Base-by-base conservation (phyloP, 2,888 invertebrate genomes). In the Pecten maximus region DNA sequence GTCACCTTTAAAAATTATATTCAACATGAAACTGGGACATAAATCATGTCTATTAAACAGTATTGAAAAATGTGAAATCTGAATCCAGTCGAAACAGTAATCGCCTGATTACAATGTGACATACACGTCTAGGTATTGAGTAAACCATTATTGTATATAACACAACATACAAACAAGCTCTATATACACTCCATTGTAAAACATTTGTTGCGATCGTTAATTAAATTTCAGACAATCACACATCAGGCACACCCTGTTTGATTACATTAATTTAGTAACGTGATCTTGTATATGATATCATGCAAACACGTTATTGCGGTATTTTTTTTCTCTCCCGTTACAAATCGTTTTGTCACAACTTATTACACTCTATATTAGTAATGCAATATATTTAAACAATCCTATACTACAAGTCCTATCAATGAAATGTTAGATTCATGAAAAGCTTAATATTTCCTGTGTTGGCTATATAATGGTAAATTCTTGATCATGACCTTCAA, bases 201-300 rank as follows among this genome's bases (percentile, higher is more conserved):
- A 3, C 28, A 35, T 28, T 74, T 3, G 74, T 74, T 74, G 74
- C n/a, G 74, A 35, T 74, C 74, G 74, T 74, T 74, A 74, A 74
- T 74, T 74, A 74, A 74, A 74, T 35, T 35, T 74, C 74, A 74
- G 74, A 74, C 74, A 74, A 74, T 74, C 74, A 15, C 35, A 28
- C 35, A 35, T 28, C 12, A 6, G 74, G 35, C 74, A 74, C 74
- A 35, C 74, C 74, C 74, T 35, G 16, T 74, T 74, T 74, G 35
- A 74, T 74, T 35, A 28, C 74, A 74, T 74, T 74, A 74, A 74
- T 74, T 74, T 16, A 74, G 74, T 35, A 74, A 74, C 28, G 35
- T 28, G 28, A 74, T 28, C 2, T 74, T 6, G 28, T 28, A 35
- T 74, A 28, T 28, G 35, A 74, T 74, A 35, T 28, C 74, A 10